Evolutionary conservation across 92 coral and sea anemone genomes (phyloP), one percentile per base, ranked within the genome.

Genomic region (Hydrozoanthus gracilis): DNA sequence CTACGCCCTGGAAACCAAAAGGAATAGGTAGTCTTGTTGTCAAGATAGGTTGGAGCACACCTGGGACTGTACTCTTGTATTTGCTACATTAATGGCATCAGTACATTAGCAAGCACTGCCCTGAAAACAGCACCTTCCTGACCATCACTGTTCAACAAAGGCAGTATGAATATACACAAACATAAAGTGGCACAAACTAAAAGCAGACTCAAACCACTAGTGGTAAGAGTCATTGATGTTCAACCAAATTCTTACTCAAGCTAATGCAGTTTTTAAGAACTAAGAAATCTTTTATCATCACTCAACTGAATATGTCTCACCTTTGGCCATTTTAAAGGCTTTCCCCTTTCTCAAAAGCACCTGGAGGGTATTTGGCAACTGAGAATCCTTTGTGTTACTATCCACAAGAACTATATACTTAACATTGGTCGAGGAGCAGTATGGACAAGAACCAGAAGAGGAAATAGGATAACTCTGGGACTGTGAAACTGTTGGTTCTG

Each of bases 321-420:
- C 99, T 95, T 96, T 96, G 6, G 98, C 99, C 99, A 96, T 96
- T 86, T 96, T 96, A 89, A 96, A 96, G 84, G 99, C 99, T 54
- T 93, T 93, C 12, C 90, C 94, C 48, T 89, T 86, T 70, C 88
- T 91, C 82, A 96, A 84, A 5, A 96, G 83, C 56, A 80, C 83
- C 56, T 91, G 93, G 3, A 96, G 96, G 20, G 96, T 96, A n/a
- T 67, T 88, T 3, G 99, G 99, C 77, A 96, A 84, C 5, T 91
- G 92, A 9, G 86, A 50, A 72, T 97, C 98, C 76, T 89, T 88
- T 66, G 91, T 95, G 55, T 83, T 90, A n/a, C 83, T 91, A 46
- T 92, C 86, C 45, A 93, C 92, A 45, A 97, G 86, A 58, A 97
- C 93, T 51, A 97, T 97, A 64, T 97, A 97, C 71, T 95, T 92